These are phyloP conservation scores for Drosophila pandora DNA, from an alignment of 1,140 invertebrate genomes.

Conservation along the genomic window DNA sequence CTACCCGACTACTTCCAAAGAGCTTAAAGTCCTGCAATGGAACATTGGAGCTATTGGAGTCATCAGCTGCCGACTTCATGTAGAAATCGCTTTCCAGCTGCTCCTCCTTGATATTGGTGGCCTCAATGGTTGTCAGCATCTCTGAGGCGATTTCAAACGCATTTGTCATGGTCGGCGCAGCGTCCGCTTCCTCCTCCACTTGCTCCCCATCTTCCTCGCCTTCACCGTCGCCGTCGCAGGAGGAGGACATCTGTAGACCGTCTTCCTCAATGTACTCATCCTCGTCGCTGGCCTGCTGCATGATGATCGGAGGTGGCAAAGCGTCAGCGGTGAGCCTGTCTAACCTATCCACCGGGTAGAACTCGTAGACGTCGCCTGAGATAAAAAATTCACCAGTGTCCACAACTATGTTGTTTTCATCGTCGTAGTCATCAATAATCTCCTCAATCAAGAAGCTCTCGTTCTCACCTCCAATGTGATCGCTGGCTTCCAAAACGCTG, in stretches of 20 bases:
- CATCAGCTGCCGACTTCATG: constrained; percentile 61
- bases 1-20: constrained; percentile 44
- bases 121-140: constrained; percentile 69
- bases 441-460: constrained; percentile 77
- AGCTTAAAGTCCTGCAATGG: constrained; percentile 70
- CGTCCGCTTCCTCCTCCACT: constrained; percentile 27
- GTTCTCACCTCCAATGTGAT: constrained; percentile 59
- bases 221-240: constrained; percentile 48
- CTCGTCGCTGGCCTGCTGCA: constrained; percentile 70
- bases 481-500: constrained; percentile 55
- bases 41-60: constrained; percentile 62
- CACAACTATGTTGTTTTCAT: constrained; percentile 71
- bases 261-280: constrained; percentile 60
- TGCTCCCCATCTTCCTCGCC: constrained; percentile 45
- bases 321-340: constrained; percentile 68
- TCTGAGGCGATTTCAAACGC: constrained; percentile 68
- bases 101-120: constrained; percentile 69
- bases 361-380: constrained; percentile 71
- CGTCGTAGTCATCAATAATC: constrained; percentile 72
- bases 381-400: constrained; percentile 73
- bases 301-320: constrained; percentile 72
- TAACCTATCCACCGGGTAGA: constrained; percentile 66
- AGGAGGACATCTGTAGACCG: constrained; percentile 51
- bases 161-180: constrained; percentile 45
- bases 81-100: constrained; percentile 70